Evolutionary conservation across 2,113 vertebrate species (phyloP).

Genomic region (Neodon shergylaensis): DNA sequence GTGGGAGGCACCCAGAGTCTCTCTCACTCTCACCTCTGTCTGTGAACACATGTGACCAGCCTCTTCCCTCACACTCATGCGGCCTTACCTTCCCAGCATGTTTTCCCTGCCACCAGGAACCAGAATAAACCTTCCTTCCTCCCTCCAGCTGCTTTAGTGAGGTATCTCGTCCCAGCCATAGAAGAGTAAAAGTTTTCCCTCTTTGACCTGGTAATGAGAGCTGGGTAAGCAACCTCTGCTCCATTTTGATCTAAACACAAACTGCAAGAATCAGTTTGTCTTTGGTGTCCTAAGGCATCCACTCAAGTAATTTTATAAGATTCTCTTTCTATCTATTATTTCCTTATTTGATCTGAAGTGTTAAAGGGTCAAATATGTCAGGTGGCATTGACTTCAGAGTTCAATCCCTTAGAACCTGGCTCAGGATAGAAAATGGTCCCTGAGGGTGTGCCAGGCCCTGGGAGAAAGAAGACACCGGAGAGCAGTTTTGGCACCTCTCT

Average conservation of each 20-base stretch:
- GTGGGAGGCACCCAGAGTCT: neutral
- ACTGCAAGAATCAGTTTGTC: neutral
- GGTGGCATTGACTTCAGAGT: neutral
- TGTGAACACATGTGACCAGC: neutral
- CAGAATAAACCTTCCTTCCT: neutral
- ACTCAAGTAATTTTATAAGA: neutral
- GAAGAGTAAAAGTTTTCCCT: neutral
- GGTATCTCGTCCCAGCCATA: neutral
- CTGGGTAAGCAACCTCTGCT: neutral
- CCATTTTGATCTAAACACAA: slow-evolving; percentile 18
- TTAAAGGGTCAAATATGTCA: neutral
- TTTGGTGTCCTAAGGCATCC: neutral
- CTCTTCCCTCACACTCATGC: neutral
- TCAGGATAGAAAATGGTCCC: neutral
- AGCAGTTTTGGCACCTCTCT: neutral
- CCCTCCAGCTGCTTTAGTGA: neutral
- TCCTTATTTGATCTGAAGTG: slow-evolving; percentile 49
- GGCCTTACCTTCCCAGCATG: no score
- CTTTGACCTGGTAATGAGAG: neutral
- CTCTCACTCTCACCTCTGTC: neutral
- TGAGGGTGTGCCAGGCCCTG: neutral
- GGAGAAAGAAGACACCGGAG: neutral
- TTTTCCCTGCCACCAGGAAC: neutral
- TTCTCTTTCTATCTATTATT: slow-evolving; percentile 37
- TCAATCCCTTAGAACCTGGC: neutral